phyloP scores from a whole-genome alignment of 2,888 invertebrate species.

The Mermis nigrescens region DNA sequence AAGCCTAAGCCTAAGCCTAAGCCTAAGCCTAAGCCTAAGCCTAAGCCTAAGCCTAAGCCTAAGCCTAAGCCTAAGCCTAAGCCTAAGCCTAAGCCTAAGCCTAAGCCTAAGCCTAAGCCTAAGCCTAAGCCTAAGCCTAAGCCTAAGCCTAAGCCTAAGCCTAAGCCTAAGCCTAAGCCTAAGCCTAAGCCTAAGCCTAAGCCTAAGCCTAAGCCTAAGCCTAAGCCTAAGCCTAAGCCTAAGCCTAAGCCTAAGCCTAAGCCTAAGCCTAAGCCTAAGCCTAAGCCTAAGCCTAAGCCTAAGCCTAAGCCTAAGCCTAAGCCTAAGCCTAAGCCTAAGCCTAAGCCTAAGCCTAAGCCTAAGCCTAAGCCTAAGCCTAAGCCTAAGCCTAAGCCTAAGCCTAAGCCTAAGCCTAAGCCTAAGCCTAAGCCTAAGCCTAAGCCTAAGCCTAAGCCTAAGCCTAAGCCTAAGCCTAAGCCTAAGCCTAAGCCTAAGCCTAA shows the following conservation, averaged over 20 bases:
- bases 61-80: background rate
- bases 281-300: conserved; percentile 3
- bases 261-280: conserved; percentile 1
- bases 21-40: background rate
- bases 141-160: background rate
- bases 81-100: background rate
- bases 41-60: background rate
- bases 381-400: background rate
- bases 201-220: conserved; percentile 1
- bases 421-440: background rate
- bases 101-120: background rate
- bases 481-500: no score
- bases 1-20: background rate
- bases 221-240: conserved; percentile 4
- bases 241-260: conserved; percentile 1
- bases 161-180: background rate
- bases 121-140: background rate
- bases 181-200: conserved; percentile 1
- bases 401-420: background rate
- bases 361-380: background rate
- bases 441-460: background rate
- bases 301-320: conserved; percentile 4
- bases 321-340: background rate
- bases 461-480: no score
- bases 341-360: conserved; percentile 1